A percentile compares a stretch with the other conserved stretches of the same genome.
These are phyloP conservation scores for Champsocephalus esox DNA, from an alignment of 2,797 vertebrate genomes.

Conservation along the genomic window DNA sequence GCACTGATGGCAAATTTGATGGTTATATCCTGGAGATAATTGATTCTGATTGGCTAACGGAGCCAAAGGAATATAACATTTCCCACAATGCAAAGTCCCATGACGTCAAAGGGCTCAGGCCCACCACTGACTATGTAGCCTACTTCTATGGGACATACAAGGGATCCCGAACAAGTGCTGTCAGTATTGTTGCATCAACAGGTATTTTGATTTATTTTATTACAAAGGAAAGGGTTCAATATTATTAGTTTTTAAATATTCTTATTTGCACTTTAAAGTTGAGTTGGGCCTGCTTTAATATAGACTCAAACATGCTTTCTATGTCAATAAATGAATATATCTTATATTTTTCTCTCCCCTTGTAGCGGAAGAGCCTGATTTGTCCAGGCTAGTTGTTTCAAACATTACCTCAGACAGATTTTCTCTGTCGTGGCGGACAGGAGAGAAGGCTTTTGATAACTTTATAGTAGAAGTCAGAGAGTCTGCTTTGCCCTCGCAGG, in stretches of 20 bases:
- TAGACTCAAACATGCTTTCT: conserved; percentile 32
- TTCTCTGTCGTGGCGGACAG: conserved; percentile 87
- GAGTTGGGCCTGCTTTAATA: conserved; percentile 10
- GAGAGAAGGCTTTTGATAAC: conserved; percentile 87
- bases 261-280: conserved; percentile 19
- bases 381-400: conserved; percentile 90
- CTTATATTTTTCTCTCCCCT: conserved; percentile 61
- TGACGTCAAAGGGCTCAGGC: conserved; percentile 90
- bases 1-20: conserved; percentile 86
- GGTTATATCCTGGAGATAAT: conserved; percentile 95
- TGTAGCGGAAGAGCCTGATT: conserved; percentile 88
- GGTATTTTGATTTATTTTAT: conserved; percentile 83
- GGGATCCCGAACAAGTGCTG: conserved; percentile 85
- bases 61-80: conserved; percentile 89
- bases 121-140: conserved; percentile 94
- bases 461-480: conserved; percentile 92
- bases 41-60: conserved; percentile 95
- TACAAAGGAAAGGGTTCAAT: conserved; percentile 9
- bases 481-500: conserved; percentile 87
- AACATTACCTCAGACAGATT: conserved; percentile 90
- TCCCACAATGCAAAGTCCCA: conserved; percentile 84
- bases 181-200: conserved; percentile 92
- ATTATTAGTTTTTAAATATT: conserved; percentile 2
- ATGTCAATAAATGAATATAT: conserved; percentile 58
- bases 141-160: conserved; percentile 92